phyloP scores from a whole-genome alignment of 2,113 vertebrate species.

The Charadrius vociferus region DNA sequence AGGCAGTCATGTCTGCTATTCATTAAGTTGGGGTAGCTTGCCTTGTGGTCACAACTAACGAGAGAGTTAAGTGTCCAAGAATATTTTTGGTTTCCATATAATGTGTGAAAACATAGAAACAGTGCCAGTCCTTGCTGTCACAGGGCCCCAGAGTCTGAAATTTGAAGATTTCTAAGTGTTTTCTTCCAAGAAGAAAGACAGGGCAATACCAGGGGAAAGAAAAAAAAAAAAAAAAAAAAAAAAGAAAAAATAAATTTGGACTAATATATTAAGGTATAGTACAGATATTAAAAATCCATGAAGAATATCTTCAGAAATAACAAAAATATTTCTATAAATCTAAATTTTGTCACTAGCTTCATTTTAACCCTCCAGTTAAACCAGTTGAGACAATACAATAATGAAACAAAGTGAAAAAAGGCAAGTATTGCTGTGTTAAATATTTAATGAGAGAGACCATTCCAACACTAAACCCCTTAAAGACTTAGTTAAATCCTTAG shows the following conservation, averaged over 20 bases:
- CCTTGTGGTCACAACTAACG: not conserved
- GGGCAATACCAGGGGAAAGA: not conserved
- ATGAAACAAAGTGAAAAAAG: not conserved
- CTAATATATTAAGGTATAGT: not conserved
- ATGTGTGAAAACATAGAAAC: not conserved
- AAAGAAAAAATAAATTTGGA: too few relatives aligned
- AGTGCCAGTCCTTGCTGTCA: fast-evolving
- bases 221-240: too few relatives aligned
- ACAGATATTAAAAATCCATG: not conserved
- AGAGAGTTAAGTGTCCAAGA: not conserved
- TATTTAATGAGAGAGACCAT: not conserved
- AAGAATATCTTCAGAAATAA: not conserved
- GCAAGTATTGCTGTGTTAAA: not conserved
- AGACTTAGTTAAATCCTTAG: not conserved
- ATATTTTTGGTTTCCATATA: not conserved
- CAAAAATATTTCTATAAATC: not conserved
- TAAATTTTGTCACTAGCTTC: not conserved
- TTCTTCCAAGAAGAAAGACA: not conserved
- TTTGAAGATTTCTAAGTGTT: not conserved
- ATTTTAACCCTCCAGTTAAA: not conserved
- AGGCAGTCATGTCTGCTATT: not conserved
- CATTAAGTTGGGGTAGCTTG: not conserved
- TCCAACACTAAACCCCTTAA: not conserved
- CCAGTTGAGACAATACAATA: not conserved
- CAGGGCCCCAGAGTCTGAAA: not conserved